Base-by-base conservation (phyloP, 2,113 vertebrate genomes). In the Apaloderma vittatum region DNA sequence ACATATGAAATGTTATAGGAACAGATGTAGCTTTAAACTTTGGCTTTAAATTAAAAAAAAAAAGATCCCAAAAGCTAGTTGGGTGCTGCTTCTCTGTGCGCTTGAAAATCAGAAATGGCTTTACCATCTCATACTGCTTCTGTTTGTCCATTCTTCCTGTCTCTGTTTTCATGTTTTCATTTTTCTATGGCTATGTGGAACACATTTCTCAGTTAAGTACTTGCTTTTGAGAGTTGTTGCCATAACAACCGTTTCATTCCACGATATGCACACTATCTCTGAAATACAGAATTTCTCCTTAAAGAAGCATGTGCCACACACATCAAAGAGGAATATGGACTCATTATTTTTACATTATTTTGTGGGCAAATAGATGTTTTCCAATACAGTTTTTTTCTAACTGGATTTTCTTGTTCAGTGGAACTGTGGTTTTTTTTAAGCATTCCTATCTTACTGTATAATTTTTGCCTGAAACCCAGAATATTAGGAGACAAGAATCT, bases 261-360 rank as follows among this genome's bases (percentile, higher is more conserved):
- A 95, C 86, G 94, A 98, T 97, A 98, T 97, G 98, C 98, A 98
- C 98, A 97, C 98, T 98, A 98, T 98, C 98, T 98, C 98, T 98
- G 98, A 98, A 98, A 98, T 97, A 97, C 98, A 98, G 98, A 98
- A 98, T 98, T 98, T 98, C 98, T 97, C 97, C 98, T 98, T 98
- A 98, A 98, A 98, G 98, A 98, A 98, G 97, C 96, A 96, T 97
- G 97, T 98, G 98, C 95, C 88, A 97, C 97, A 98, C 97, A 98
- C 98, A 98, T 98, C 98, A 98, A 98, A 98, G 97, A 97, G 97
- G 97, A 97, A 97, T 97, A 96, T 88, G 97, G 97, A 98, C 98
- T 98, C 98, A 98, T 98, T 98, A 98, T 98, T 98, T 98, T 98
- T 98, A 98, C 98, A 98, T 98, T 98, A 98, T 98, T 98, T 98